phyloP scores from a whole-genome alignment of 2,113 vertebrate species.

The Oreotragus oreotragus region DNA sequence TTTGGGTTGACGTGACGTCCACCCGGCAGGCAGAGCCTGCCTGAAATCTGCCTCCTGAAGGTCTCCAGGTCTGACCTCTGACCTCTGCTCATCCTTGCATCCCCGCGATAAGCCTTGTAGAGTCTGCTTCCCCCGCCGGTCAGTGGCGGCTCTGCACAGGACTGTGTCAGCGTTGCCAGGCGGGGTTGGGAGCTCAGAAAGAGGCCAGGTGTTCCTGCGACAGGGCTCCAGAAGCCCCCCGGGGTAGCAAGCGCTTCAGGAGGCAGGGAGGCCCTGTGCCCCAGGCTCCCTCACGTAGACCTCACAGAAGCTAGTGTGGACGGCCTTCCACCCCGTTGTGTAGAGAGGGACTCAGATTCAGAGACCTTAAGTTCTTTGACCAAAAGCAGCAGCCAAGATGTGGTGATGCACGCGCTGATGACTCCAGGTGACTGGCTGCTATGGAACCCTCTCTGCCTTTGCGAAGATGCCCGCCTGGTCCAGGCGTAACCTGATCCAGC shows the following conservation, averaged over 20 bases:
- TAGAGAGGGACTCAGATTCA: neutral
- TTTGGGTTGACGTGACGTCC: neutral
- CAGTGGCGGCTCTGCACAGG: neutral
- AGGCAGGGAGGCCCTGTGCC: neutral
- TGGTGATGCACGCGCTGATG: rapidly evolving
- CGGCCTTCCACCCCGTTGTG: neutral
- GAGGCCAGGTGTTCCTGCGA: neutral
- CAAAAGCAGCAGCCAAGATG: neutral
- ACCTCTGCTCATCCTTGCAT: neutral
- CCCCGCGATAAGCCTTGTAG: neutral
- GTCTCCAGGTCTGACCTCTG: neutral
- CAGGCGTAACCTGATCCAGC: neutral
- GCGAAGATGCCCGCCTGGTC: rapidly evolving
- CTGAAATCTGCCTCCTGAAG: neutral
- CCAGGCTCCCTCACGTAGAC: neutral
- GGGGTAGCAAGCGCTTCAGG: neutral
- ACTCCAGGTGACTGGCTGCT: neutral
- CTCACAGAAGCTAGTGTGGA: neutral
- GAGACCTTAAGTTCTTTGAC: neutral
- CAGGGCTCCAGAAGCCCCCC: neutral
- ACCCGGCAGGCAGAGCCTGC: neutral
- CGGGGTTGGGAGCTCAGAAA: neutral
- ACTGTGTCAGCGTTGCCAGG: neutral
- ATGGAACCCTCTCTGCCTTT: rapidly evolving
- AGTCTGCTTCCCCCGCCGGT: neutral